Evolutionary conservation across 1,140 invertebrate genomes (phyloP), one percentile per base, ranked within the genome.

Genomic region (Bemisia tabaci): DNA sequence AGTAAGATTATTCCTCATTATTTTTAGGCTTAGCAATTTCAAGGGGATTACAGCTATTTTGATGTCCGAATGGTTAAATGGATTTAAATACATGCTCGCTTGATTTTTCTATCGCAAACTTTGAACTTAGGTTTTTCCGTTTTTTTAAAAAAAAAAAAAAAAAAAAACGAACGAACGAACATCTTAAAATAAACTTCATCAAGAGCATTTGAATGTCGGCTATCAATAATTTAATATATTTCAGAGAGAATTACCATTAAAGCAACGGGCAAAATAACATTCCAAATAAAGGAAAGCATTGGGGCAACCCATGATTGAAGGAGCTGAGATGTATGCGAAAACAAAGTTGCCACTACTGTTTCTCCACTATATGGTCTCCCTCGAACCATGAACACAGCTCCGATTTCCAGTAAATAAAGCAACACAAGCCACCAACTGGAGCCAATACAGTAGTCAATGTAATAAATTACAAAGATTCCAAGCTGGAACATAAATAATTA

Each of bases 401-500:
- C 82, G 24, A 91, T 83, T 78, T 91, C 82, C 21, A 88, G 76
- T 17, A 91, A 78, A 73, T 92, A 90, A 60, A 94, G 78, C 48
- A 88, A 80, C 74, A 91, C 86, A 33, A 94, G 83, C 85, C 90
- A 93, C 92, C 92, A 95, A 0, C 84, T 82, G 5, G 89, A 90
- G 22, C 88, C 88, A 69, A 92, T 78, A 59, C 85, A 84, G 73
- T 89, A 90, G 75, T 94, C 92, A 72, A 93, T 75, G 73, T 91
- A 92, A 74, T 94, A 92, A 0, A 93, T 82, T 2, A 92, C 83
- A 67, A 85, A 85, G 65, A 93, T 87, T n/a, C 91, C 91, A 72
- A 88, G 80, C 88, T 91, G 76, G n/a, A n/a, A n/a, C n/a, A n/a
- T n/a, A n/a, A n/a, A n/a, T 17, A 78, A 80, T 72, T 71, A 71